Percentiles rank a stretch among this genome's conserved stretches.
These are phyloP conservation scores for Cecidostiba fungosa DNA, from an alignment of 2,888 invertebrate genomes.

Conservation along the genomic window DNA sequence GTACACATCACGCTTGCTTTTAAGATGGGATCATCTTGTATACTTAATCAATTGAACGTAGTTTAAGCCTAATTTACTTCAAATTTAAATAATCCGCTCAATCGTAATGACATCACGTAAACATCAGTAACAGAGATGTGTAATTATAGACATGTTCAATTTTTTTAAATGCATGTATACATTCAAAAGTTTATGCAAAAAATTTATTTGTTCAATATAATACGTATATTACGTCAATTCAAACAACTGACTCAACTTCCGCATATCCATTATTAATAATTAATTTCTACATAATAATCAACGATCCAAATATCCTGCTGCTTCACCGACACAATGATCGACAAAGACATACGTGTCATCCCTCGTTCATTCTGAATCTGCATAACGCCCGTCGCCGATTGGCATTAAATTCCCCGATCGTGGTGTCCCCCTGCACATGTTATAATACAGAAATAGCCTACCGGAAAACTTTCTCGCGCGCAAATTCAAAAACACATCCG, in stretches of 20 bases:
- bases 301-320: neutral
- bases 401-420: neutral
- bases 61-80: conserved; percentile 52
- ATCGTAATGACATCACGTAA: conserved; percentile 33
- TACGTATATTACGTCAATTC: neutral
- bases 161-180: no score
- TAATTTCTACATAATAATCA: neutral
- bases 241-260: neutral
- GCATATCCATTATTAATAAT: neutral
- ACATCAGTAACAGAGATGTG: neutral
- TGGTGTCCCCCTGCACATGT: neutral
- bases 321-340: neutral
- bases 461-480: conserved; percentile 26
- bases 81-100: conserved; percentile 56
- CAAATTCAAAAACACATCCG: conserved; percentile 11
- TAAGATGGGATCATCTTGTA: conserved; percentile 34
- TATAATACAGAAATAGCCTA: neutral
- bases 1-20: neutral
- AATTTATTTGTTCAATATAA: no score
- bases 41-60: conserved; percentile 59
- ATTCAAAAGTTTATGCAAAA: neutral
- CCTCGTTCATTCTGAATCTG: neutral
- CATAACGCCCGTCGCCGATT: neutral
- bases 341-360: neutral
- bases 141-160: neutral